Percentiles rank a stretch among this genome's conserved stretches.
Evolutionary conservation across 2,797 vertebrate species (phyloP).

Genomic region (Apogon talboti): DNA sequence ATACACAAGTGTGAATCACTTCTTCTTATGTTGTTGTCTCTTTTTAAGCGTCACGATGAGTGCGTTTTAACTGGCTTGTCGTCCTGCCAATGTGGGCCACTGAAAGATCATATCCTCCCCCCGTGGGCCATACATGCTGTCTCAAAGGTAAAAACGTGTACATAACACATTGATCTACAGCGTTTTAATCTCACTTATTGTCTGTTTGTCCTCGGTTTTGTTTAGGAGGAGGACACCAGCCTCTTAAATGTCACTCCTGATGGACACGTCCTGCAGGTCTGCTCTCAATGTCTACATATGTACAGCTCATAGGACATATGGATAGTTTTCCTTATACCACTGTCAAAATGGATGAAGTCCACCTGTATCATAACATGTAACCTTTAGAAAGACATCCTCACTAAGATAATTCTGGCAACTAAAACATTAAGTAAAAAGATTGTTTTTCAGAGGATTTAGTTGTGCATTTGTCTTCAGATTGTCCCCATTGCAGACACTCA

Average conservation of each 20-base stretch:
- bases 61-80: constrained; percentile 78
- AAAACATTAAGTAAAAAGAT: too few relatives aligned
- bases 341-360: too few relatives aligned
- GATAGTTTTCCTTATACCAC: too few relatives aligned
- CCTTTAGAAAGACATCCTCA: too few relatives aligned
- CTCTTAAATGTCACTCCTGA: constrained; percentile 80
- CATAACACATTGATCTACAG: too few relatives aligned
- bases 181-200: neutral
- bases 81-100: constrained; percentile 86
- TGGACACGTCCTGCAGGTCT: constrained; percentile 82
- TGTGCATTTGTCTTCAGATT: constrained; percentile 77
- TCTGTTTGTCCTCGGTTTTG: constrained; percentile 16
- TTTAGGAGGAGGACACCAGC: constrained; percentile 75
- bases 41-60: constrained; percentile 87
- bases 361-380: too few relatives aligned
- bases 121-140: constrained; percentile 89
- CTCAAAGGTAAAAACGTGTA: constrained; percentile 80
- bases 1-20: neutral
- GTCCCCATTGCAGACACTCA: constrained; percentile 85
- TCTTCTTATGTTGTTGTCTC: constrained; percentile 3
- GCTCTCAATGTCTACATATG: constrained; percentile 21
- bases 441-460: neutral
- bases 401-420: too few relatives aligned
- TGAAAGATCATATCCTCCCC: constrained; percentile 89
- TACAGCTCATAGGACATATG: too few relatives aligned